Base-by-base conservation (phyloP, 1,140 invertebrate genomes). In the Lepidurus couesii region DNA sequence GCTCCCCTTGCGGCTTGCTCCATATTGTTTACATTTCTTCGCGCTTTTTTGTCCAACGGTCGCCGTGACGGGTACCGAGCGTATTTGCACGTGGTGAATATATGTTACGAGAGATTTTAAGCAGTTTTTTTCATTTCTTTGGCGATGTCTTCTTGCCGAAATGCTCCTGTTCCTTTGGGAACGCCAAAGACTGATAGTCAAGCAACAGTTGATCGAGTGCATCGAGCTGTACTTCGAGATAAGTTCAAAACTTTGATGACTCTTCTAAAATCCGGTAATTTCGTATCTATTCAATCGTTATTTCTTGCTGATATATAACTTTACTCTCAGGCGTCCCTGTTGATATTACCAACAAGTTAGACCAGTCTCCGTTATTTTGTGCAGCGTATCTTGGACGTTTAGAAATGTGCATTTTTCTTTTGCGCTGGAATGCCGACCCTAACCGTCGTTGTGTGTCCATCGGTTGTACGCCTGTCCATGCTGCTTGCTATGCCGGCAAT, bases 321-420 rank as follows among this genome's bases (percentile, higher is more conserved):
- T 47, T 9, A 16, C 9, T 75, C 3, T 6, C 42, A 84, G 84
- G 83, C 45, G 83, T 84, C 11, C 81, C 81, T 81, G 83, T 86
- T 75, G 86, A 87, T 80, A 83, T 82, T 77, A 82, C 83, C 42
- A 87, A 87, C 82, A 81, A 83, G 78, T 82, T 82, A 74, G 85
- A 85, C 8, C 86, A 87, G 81, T 84, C 86, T 74, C 83, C 86
- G 7, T 82, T 87, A 47, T 87, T 87, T 81, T 84, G 84, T 82
- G 86, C 86, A 9, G 83, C 84, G 73, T 84, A 82, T 77, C 80
- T 79, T 73, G 84, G 84, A 42, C 81, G 84, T 75, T 80, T 83
- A 26, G 80, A 82, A n/a, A 81, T 83, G 73, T 84, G 84, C 44
- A 78, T 84, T 43, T 78, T 83, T 45, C 83, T 87, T 11, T 80